phyloP scores from a whole-genome alignment of 2,888 invertebrate genomes.

The Xestia ashworthii region DNA sequence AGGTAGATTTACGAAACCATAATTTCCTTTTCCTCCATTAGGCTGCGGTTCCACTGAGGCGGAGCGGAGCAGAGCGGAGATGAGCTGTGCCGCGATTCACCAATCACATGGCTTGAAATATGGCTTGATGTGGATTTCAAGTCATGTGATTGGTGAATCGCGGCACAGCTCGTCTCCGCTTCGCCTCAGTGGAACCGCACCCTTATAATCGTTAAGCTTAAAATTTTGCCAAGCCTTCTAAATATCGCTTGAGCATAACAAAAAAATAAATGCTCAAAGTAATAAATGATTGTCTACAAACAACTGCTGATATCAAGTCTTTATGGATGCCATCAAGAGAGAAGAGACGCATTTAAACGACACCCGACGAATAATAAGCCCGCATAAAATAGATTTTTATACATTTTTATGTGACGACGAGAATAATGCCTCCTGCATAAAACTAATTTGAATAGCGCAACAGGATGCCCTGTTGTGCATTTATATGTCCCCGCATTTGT shows the following conservation, averaged over 20 bases:
- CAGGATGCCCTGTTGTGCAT: constrained; percentile 70
- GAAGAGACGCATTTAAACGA: constrained; percentile 75
- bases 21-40: too few relatives aligned
- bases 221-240: background rate
- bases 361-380: constrained; percentile 79
- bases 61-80: too few relatives aligned
- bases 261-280: constrained; percentile 25
- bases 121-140: too few relatives aligned
- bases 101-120: too few relatives aligned
- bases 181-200: too few relatives aligned
- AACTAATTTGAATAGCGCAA: constrained; percentile 72
- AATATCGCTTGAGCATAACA: background rate
- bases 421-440: constrained; percentile 70
- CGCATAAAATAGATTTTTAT: constrained; percentile 75
- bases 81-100: too few relatives aligned
- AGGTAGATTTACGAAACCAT: background rate
- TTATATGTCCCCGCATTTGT: constrained; percentile 55
- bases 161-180: too few relatives aligned
- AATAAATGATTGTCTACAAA: constrained; percentile 63
- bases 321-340: constrained; percentile 71
- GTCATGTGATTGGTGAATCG: too few relatives aligned
- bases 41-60: too few relatives aligned
- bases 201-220: background rate
- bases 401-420: constrained; percentile 72
- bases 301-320: constrained; percentile 58